Evolutionary conservation across 2,797 vertebrate species (phyloP).

Genomic region (Bradypodion pumilum): DNA sequence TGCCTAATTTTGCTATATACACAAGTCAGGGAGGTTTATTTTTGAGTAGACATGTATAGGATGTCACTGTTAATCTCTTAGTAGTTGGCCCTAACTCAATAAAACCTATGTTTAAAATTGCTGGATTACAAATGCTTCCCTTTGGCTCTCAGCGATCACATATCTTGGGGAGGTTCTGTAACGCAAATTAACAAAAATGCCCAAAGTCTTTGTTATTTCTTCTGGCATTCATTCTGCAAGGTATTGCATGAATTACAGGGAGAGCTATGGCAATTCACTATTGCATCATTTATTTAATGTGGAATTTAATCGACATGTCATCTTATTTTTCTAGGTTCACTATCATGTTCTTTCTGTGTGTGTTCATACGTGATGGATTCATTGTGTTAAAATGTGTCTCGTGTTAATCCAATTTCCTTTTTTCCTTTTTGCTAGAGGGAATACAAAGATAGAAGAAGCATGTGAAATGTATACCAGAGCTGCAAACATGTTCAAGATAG

Average conservation of each 20-base stretch:
- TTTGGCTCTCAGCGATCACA: background rate
- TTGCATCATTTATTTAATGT: background rate
- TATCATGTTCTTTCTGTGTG: background rate
- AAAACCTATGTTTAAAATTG: background rate
- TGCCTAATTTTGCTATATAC: background rate
- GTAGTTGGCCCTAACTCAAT: background rate
- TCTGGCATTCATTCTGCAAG: background rate
- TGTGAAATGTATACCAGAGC: slow-evolving; percentile 99
- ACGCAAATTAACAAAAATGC: background rate
- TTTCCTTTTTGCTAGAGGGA: slow-evolving; percentile 79
- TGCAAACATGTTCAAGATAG: slow-evolving; percentile 99
- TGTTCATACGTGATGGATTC: background rate
- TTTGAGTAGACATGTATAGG: background rate
- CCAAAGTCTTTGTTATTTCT: background rate
- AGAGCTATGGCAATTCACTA: background rate
- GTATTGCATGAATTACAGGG: background rate
- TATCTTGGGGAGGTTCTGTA: background rate
- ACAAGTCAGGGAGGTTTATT: background rate
- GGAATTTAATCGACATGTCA: background rate
- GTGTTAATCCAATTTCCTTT: background rate
- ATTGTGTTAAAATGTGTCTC: rapidly evolving
- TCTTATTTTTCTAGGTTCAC: background rate
- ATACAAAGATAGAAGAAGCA: slow-evolving; percentile 94
- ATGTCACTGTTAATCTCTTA: background rate
- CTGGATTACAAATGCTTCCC: background rate